Evolutionary conservation across 2,113 vertebrate genomes (phyloP), one percentile per base, ranked within the genome.

Genomic region (Larimichthys crocea): DNA sequence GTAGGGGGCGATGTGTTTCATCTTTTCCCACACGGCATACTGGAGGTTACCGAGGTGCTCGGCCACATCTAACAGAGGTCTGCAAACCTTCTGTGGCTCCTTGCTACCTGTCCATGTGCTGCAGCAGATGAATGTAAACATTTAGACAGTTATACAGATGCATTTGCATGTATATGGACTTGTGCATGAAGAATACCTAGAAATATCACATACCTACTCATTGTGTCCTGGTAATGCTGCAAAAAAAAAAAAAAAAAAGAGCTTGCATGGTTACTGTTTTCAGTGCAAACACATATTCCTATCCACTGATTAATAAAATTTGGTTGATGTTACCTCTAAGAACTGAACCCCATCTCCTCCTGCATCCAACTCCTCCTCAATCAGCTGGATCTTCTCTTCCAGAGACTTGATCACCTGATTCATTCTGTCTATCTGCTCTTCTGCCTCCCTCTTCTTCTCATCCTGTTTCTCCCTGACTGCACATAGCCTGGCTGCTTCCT

Each of bases 21-120:
- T 92, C 82, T 92, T 89, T 44, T 90, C 67, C 92, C 91, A 92
- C 0, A 91, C 88, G 3, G n/a, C 40, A 46, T 75, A 91, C 50
- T 26, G 78, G 44, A 93, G 82, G n/a, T 90, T 86, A 17, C 69
- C 81, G 73, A 89, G 61, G 61, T 92, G 90, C 88, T 85, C 88
- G 22, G 55, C 22, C 46, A 94, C 82, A 63, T 82, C 68, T 59
- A 91, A 85, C 48, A 92, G 79, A 66, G 81, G 10, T 66, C 53
- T 79, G 72, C 40, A 26, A 59, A 35, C 31, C 16, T 35, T 35
- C 52, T 71, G 52, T 3, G 77, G 52, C 57, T 82, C 44, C 40
- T 20, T 19, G 48, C 35, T 12, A 31, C 5, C 42, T 3, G n/a
- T 11, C 53, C 69, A 55, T 53, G 80, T 48, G n/a, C 90, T 92